A percentile compares a stretch with the other conserved stretches of the same genome.
phyloP scores from a whole-genome alignment of 2,888 invertebrate species.

The Epinotia brunnichana region DNA sequence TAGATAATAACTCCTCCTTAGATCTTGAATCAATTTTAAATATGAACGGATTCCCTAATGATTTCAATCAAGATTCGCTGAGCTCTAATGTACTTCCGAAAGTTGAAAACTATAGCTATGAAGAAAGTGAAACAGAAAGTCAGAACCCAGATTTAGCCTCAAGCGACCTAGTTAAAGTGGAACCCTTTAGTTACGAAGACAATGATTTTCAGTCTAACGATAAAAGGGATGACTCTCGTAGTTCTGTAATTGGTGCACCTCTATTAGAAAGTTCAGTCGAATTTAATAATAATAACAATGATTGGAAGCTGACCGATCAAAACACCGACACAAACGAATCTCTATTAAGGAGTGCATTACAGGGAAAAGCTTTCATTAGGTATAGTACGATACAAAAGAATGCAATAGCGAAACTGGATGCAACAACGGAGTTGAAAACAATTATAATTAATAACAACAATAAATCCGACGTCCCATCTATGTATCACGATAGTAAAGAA shows the following conservation, averaged over 20 bases:
- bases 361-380: slow-evolving; percentile 88
- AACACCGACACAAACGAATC: slow-evolving; percentile 88
- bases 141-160: slow-evolving; percentile 88
- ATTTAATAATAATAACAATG: slow-evolving; percentile 90
- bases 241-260: slow-evolving; percentile 79
- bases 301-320: slow-evolving; percentile 91
- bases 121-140: slow-evolving; percentile 91
- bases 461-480: slow-evolving; percentile 81
- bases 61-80: slow-evolving; percentile 83
- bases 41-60: slow-evolving; percentile 85
- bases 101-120: slow-evolving; percentile 89
- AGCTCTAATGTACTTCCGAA: slow-evolving; percentile 84
- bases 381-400: slow-evolving; percentile 83
- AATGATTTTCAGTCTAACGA: slow-evolving; percentile 70
- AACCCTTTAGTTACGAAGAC: slow-evolving; percentile 75
- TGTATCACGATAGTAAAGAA: slow-evolving; percentile 79
- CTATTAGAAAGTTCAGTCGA: slow-evolving; percentile 80
- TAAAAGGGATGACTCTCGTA: slow-evolving; percentile 75
- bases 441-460: slow-evolving; percentile 78
- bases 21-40: slow-evolving; percentile 92
- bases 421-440: slow-evolving; percentile 71
- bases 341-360: slow-evolving; percentile 90
- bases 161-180: slow-evolving; percentile 82
- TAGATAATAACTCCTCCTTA: slow-evolving; percentile 85
- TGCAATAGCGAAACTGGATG: slow-evolving; percentile 74